These are phyloP conservation scores for Acronicta psi DNA, from an alignment of 2,888 invertebrate species.

Conservation along the genomic window DNA sequence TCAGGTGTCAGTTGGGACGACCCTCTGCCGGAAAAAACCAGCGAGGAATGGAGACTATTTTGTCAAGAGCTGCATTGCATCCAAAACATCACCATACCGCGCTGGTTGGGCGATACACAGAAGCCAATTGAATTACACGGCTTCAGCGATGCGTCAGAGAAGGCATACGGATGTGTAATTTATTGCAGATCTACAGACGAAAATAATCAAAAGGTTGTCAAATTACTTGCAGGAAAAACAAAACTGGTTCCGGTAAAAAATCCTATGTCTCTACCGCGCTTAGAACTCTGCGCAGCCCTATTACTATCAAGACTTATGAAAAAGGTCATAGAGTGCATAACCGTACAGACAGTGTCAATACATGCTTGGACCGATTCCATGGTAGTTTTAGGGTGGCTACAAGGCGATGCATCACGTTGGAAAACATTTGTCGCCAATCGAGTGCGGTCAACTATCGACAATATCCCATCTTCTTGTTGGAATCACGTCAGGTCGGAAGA, in stretches of 20 bases:
- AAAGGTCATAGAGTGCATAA: neutral
- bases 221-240: conserved; percentile 21
- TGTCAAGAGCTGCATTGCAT: neutral
- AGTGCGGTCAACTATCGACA: neutral
- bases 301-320: conserved; percentile 7
- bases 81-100: neutral
- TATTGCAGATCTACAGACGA: neutral
- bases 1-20: conserved; percentile 17
- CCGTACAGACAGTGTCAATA: neutral
- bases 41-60: neutral
- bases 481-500: conserved; percentile 2
- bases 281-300: conserved; percentile 13
- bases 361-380: conserved; percentile 1
- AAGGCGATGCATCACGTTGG: conserved; percentile 1
- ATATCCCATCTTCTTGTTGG: conserved; percentile 2
- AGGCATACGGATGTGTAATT: conserved; percentile 6
- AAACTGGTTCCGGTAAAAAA: conserved; percentile 21
- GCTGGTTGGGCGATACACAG: neutral
- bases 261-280: conserved; percentile 10
- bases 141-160: conserved; percentile 6
- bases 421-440: conserved; percentile 6
- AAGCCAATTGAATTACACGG: neutral
- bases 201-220: neutral
- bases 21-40: neutral
- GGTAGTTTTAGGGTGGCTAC: conserved; percentile 11